A percentile compares a stretch with the other conserved stretches of the same genome.
Conservation (phyloP, 2,797 vertebrate genomes). For the Fringilla coelebs region DNA sequence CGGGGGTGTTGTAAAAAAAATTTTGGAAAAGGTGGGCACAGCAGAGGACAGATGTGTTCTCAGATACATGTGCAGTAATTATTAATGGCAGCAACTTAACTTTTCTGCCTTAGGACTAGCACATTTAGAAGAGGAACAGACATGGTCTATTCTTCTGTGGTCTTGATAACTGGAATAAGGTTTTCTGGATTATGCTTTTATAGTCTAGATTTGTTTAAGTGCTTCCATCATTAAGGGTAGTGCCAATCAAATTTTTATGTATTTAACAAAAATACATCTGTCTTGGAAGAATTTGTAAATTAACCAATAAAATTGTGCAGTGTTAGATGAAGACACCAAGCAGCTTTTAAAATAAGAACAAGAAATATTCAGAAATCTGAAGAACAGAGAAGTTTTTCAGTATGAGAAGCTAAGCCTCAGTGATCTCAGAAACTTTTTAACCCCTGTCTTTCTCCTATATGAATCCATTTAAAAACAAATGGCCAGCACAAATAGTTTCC, state of each 20-base stretch:
- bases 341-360: not conserved
- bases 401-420: not conserved
- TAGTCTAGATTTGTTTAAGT: not conserved
- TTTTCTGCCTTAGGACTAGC: not conserved
- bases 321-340: not conserved
- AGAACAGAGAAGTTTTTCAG: not conserved
- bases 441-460: not conserved
- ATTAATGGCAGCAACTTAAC: not conserved
- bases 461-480: not conserved
- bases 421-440: not conserved
- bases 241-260: not conserved
- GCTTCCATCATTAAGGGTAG: not conserved
- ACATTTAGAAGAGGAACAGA: not conserved
- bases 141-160: not conserved
- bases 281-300: not conserved
- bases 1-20: not conserved
- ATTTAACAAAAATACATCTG: not conserved
- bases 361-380: not conserved
- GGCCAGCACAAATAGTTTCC: not conserved
- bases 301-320: not conserved
- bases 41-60: not conserved
- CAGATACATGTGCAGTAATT: not conserved
- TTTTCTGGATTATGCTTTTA: not conserved
- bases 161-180: not conserved
- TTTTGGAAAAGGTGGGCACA: not conserved